Evolutionary conservation across 2,113 vertebrate genomes (phyloP).

Genomic region (Lampris megalopsis): DNA sequence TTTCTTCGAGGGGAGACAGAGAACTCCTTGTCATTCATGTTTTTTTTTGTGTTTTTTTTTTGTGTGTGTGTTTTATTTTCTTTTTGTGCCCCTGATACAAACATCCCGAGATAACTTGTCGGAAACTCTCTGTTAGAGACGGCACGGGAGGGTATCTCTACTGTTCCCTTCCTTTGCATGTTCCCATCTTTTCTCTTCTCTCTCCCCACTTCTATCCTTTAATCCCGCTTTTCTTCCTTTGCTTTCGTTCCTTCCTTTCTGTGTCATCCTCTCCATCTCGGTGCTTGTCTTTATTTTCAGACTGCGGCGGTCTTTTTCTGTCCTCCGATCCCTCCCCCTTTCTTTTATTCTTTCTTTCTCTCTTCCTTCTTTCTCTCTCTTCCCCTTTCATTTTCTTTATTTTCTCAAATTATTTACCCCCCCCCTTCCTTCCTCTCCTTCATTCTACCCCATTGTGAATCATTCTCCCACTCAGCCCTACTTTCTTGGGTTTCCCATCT

Average conservation of each 20-base stretch:
- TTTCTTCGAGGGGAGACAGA: slow-evolving; percentile 44
- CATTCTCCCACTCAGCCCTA: background rate
- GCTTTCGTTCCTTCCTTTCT: background rate
- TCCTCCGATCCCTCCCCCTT: too few species aligned
- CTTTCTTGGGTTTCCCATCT: too few species aligned
- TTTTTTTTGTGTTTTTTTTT: slow-evolving; percentile 40
- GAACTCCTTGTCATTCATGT: slow-evolving; percentile 59
- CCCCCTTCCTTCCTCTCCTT: slow-evolving; percentile 5
- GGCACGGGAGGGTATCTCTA: slow-evolving; percentile 44
- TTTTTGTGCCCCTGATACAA: slow-evolving; percentile 29
- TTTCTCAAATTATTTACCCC: slow-evolving; percentile 3
- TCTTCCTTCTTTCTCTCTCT: background rate
- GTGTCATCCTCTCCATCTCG: background rate
- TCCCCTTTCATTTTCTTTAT: background rate
- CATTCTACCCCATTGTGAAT: slow-evolving; percentile 1
- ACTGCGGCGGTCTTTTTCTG: too few species aligned
- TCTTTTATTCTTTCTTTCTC: background rate
- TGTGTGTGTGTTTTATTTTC: background rate
- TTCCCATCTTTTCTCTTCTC: slow-evolving; percentile 17
- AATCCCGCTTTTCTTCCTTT: too few species aligned
- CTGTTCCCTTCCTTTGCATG: slow-evolving; percentile 10
- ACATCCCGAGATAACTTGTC: slow-evolving; percentile 56
- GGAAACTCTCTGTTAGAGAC: slow-evolving; percentile 5
- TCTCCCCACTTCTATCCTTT: too few species aligned
- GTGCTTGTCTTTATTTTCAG: too few species aligned